Conservation (phyloP, 2,888 invertebrate species). For the Meghimatium bilineatum region DNA sequence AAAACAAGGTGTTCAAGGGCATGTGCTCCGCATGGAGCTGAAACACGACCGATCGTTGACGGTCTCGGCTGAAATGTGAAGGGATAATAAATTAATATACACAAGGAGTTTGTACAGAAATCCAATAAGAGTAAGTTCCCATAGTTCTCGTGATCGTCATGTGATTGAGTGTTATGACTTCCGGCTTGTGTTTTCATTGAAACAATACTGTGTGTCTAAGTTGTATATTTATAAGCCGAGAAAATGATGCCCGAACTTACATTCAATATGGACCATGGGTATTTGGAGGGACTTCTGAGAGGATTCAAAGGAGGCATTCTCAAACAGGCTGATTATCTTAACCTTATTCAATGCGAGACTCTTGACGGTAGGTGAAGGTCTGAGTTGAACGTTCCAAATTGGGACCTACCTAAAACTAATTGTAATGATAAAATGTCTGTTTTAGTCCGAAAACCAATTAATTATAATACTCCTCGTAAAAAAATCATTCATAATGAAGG, state of each 20-base stretch:
- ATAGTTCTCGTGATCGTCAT: conserved; percentile 32
- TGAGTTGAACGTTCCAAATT: not conserved
- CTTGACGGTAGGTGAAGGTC: conserved; percentile 87
- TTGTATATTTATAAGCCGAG: not conserved
- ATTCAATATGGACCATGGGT: conserved; percentile 98
- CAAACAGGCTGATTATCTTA: conserved; percentile 96
- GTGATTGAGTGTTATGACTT: conserved; percentile 45
- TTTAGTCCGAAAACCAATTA: no score
- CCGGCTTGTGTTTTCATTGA: not conserved
- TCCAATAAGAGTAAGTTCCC: conserved; percentile 9
- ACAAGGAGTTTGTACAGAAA: no score
- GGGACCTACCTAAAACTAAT: no score
- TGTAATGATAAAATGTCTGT: no score
- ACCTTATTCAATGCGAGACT: conserved; percentile 99
- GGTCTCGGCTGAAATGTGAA: no score
- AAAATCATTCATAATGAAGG: no score
- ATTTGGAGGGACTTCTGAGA: conserved; percentile 97
- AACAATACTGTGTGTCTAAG: not conserved
- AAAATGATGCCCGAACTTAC: conserved; percentile 78
- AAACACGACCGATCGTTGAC: no score
- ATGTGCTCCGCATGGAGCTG: no score
- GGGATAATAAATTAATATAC: no score
- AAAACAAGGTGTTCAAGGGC: no score
- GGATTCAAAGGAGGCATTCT: conserved; percentile 99
- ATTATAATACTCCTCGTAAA: no score